Conservation (phyloP, 1,140 invertebrate genomes). For the Bombus consobrinus region DNA sequence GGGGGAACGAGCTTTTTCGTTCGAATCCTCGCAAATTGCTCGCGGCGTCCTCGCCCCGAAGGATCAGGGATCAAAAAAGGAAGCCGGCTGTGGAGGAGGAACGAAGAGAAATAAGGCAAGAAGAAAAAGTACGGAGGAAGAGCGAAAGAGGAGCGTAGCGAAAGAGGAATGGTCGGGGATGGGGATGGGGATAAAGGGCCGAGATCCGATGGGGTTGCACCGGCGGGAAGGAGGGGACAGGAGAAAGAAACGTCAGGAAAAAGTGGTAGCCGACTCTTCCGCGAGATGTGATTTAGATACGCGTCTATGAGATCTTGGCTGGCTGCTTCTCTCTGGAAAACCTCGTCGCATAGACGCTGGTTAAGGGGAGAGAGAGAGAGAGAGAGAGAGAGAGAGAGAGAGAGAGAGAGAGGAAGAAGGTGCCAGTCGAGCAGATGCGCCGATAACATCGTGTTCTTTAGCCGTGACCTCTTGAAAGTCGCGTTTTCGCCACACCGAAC, state of each 20-base stretch:
- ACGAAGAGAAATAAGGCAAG: constrained; percentile 16
- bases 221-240: accelerated
- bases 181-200: constrained; percentile 11
- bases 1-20: constrained; percentile 45
- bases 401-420: not conserved
- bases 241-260: constrained; percentile 38
- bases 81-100: not conserved
- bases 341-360: constrained; percentile 6
- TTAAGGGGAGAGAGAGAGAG: not conserved
- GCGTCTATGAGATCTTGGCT: constrained; percentile 31
- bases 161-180: not conserved
- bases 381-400: too few relatives aligned
- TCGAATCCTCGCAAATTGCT: constrained; percentile 57
- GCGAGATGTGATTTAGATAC: constrained; percentile 59
- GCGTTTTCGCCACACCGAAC: not conserved
- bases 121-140: not conserved
- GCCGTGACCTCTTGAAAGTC: not conserved
- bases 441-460: constrained; percentile 31
- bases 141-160: not conserved
- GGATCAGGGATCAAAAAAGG: constrained; percentile 37
- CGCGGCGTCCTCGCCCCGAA: constrained; percentile 33
- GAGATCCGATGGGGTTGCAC: not conserved
- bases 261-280: constrained; percentile 42
- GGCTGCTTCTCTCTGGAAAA: not conserved
- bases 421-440: not conserved